Percentiles rank a stretch among this genome's conserved stretches.
These are phyloP conservation scores for Parnassius glacialis DNA, from an alignment of 2,888 invertebrate genomes.

Conservation along the genomic window DNA sequence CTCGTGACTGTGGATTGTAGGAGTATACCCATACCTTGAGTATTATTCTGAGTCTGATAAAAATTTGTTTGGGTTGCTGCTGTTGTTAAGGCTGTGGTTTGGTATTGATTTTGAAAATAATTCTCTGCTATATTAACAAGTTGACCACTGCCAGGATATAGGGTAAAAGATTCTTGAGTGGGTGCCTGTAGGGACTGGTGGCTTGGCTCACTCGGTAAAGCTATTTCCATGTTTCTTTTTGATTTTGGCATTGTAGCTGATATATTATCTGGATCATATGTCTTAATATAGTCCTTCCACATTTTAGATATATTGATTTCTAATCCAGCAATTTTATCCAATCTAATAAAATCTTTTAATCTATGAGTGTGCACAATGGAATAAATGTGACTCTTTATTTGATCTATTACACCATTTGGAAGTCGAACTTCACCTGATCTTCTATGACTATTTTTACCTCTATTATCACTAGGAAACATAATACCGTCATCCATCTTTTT, in stretches of 20 bases:
- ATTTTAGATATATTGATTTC: constrained; percentile 81
- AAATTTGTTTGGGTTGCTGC: constrained; percentile 62
- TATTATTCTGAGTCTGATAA: constrained; percentile 68
- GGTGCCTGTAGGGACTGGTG: constrained; percentile 41
- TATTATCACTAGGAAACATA: constrained; percentile 80
- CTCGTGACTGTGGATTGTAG: constrained; percentile 63
- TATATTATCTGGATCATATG: constrained; percentile 77
- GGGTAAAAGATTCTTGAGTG: constrained; percentile 58
- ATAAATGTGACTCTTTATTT: constrained; percentile 79
- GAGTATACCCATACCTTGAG: constrained; percentile 69
- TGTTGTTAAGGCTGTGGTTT: constrained; percentile 56
- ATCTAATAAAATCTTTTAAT: constrained; percentile 74
- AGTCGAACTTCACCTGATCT: constrained; percentile 76
- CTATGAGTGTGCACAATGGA: constrained; percentile 77
- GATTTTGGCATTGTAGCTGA: constrained; percentile 74
- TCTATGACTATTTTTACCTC: constrained; percentile 78
- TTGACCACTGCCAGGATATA: constrained; percentile 73
- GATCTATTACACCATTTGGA: constrained; percentile 69
- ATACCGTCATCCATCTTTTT: constrained; percentile 82
- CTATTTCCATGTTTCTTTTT: constrained; percentile 60
- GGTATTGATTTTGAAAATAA: constrained; percentile 76
- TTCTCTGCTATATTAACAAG: constrained; percentile 75
- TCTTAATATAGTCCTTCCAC: constrained; percentile 81
- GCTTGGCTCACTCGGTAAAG: constrained; percentile 46
- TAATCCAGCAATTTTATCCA: constrained; percentile 78